Evolutionary conservation across 2,113 vertebrate genomes (phyloP), one percentile per base, ranked within the genome.

Genomic region (Micronisus gabar): DNA sequence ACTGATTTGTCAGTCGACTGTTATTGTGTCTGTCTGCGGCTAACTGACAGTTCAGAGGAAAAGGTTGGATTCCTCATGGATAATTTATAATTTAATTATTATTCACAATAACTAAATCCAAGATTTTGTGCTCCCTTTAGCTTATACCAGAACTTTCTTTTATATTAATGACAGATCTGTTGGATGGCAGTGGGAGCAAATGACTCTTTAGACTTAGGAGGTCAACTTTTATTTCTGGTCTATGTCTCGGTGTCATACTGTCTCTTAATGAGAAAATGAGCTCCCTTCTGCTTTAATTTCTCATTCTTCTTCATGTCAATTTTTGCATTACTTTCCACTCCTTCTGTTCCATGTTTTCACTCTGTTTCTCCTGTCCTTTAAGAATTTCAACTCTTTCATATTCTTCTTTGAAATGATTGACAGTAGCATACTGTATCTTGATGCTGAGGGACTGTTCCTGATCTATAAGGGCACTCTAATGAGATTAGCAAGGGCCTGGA

Each of bases 1-100:
- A 5, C 25, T 34, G 12, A 2, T 65, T 58, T 7, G 3, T 73
- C 53, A 18, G 15, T 53, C 50, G 11, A 1, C 73, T 0, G 0
- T 50, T n/a, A 11, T 9, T 55, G 25, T 26, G 43, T 61, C 63
- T n/a, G 16, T 59, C 48, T 86, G 47, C 56, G 38, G 36, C 36
- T 72, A 21, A 15, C 13, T 30, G 47, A 16, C 0, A 3, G 36
- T 27, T 66, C 41, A 26, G 36, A 55, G n/a, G 63, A 58, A 63
- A 45, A 86, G 30, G 52, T 83, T 29, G 20, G 7, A 22, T 67
- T 86, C 48, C 26, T 83, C 38, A 36, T 0, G 50, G 21, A 15
- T 76, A 26, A 21, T 15, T 70, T 55, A 11, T 52, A 15, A 59
- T 63, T 72, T 7, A 52, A 14, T 52, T 15, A 9, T n/a, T 50